These are phyloP conservation scores for Melipona quadrifasciata DNA, from an alignment of 1,140 invertebrate genomes.

Conservation along the genomic window DNA sequence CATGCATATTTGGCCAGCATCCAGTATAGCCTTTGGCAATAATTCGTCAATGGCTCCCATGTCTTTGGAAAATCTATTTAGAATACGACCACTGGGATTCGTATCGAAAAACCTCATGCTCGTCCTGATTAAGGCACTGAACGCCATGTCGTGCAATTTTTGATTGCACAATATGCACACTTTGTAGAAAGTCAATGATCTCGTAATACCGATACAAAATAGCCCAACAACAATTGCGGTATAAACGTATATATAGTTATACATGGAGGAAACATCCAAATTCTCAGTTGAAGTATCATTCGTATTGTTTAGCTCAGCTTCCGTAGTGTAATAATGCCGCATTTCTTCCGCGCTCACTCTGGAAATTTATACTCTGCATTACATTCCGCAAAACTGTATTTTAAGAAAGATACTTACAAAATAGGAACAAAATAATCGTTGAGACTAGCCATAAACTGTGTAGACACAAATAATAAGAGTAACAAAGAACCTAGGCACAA, in stretches of 20 bases:
- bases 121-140: conserved; percentile 83
- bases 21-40: conserved; percentile 89
- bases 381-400: not conserved
- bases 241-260: conserved; percentile 82
- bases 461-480: conserved; percentile 81
- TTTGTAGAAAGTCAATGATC: conserved; percentile 85
- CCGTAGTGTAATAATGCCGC: conserved; percentile 30
- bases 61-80: conserved; percentile 91
- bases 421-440: conserved; percentile 87
- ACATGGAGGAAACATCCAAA: conserved; percentile 49
- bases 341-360: conserved; percentile 69
- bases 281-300: conserved; percentile 24
- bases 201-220: conserved; percentile 79
- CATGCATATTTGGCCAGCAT: conserved; percentile 88
- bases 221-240: conserved; percentile 79
- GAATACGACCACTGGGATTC: conserved; percentile 88
- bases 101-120: conserved; percentile 90
- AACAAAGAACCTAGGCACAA: conserved; percentile 81
- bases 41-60: conserved; percentile 93
- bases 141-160: conserved; percentile 87
- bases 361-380: conserved; percentile 11
- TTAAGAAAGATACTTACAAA: conserved; percentile 81
- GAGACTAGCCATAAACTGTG: conserved; percentile 85
- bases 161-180: conserved; percentile 86
- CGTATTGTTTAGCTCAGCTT: conserved; percentile 1